These are phyloP conservation scores for Apteryx mantelli DNA, from an alignment of 2,113 vertebrate species.

Conservation along the genomic window DNA sequence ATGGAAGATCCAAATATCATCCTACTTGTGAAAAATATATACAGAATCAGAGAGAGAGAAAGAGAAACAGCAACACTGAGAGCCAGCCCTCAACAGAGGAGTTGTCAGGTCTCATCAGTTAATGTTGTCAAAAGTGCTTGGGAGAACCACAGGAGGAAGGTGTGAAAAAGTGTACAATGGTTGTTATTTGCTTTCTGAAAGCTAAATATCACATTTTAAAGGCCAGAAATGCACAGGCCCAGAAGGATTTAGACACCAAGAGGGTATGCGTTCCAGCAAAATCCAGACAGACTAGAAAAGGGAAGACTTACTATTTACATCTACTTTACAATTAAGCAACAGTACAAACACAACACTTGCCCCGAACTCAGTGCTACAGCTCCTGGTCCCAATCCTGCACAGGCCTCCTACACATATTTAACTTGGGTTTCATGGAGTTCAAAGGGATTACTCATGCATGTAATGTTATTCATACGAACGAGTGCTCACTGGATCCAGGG, in stretches of 20 bases:
- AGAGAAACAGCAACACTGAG: background rate
- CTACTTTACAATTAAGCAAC: conserved; percentile 41
- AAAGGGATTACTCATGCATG: conserved; percentile 55
- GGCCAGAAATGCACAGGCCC: background rate
- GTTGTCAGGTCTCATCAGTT: conserved; percentile 9
- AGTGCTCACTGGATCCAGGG: conserved; percentile 37
- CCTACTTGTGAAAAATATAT: background rate
- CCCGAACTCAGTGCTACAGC: background rate
- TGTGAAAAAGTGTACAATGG: background rate
- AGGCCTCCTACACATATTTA: conserved; percentile 3
- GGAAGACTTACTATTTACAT: conserved; percentile 28
- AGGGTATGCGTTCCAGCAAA: background rate
- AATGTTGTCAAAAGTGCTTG: conserved; percentile 46
- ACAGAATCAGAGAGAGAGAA: background rate
- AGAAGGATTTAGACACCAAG: conserved; percentile 3
- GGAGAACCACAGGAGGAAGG: conserved; percentile 32
- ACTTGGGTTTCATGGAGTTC: conserved; percentile 53
- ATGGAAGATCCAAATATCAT: background rate
- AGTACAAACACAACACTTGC: conserved; percentile 10
- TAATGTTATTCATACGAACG: conserved; percentile 57
- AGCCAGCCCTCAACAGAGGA: background rate
- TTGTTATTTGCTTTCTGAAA: conserved; percentile 68
- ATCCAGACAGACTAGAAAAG: background rate
- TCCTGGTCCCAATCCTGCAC: background rate
- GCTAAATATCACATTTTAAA: conserved; percentile 62